These are phyloP conservation scores for Pangasius djambal DNA, from an alignment of 2,797 vertebrate genomes.

Conservation along the genomic window DNA sequence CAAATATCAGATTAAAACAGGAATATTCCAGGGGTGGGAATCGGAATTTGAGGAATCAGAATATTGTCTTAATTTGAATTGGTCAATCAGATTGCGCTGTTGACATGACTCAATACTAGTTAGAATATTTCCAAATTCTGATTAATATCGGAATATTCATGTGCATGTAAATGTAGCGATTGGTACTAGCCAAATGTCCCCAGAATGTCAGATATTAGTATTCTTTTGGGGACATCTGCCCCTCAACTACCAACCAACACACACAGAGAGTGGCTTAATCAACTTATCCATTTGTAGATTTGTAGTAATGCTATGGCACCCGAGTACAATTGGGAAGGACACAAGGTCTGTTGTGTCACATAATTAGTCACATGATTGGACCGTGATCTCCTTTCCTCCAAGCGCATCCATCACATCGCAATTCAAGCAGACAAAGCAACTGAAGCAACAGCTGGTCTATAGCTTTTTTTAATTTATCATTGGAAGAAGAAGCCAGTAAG, in stretches of 20 bases:
- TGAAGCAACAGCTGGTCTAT: slow-evolving; percentile 22
- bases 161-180: no score
- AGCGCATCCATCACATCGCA: neutral
- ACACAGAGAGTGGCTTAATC: neutral
- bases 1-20: no score
- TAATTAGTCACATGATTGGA: neutral
- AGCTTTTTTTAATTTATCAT: neutral
- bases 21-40: no score
- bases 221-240: neutral
- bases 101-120: no score
- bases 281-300: neutral
- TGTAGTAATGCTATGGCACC: neutral
- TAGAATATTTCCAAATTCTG: no score
- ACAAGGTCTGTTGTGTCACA: neutral
- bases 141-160: no score
- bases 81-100: no score
- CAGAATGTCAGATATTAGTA: neutral
- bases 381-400: neutral
- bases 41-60: no score
- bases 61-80: no score
- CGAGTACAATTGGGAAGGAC: neutral
- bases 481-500: neutral
- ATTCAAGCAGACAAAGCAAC: slow-evolving; percentile 5
- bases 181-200: neutral
- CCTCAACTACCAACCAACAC: neutral